Conservation (phyloP, 2,113 vertebrate species). For the rabbit (Oryctolagus cuniculus) region mOryCun1.1 NC_091434.1:96184001-96184500, state of each 20-base stretch:
- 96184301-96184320: slow-evolving; percentile 25
- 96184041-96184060: slow-evolving; percentile 86
- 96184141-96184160: slow-evolving; percentile 83
- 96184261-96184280: neutral
- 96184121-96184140: slow-evolving; percentile 84
- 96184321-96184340: slow-evolving; percentile 49
- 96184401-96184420: slow-evolving; percentile 72
- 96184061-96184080: slow-evolving; percentile 84
- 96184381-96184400: slow-evolving; percentile 52
- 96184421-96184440: neutral
- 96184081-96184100: slow-evolving; percentile 87
- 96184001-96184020: slow-evolving; percentile 89
- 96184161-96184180: slow-evolving; percentile 78
- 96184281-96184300: neutral
- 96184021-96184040: slow-evolving; percentile 87
- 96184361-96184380: slow-evolving; percentile 53
- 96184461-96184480: slow-evolving; percentile 85
- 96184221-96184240: slow-evolving; percentile 65
- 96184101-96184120: slow-evolving; percentile 80
- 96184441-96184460: slow-evolving; percentile 77
- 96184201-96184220: slow-evolving; percentile 31
- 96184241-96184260: neutral
- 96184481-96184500: slow-evolving; percentile 83
- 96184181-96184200: neutral
- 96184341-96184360: slow-evolving; percentile 59